Evolutionary conservation across 23 tunicate genomes (phyloP).

Genomic region (Trididemnum miniatum): DNA sequence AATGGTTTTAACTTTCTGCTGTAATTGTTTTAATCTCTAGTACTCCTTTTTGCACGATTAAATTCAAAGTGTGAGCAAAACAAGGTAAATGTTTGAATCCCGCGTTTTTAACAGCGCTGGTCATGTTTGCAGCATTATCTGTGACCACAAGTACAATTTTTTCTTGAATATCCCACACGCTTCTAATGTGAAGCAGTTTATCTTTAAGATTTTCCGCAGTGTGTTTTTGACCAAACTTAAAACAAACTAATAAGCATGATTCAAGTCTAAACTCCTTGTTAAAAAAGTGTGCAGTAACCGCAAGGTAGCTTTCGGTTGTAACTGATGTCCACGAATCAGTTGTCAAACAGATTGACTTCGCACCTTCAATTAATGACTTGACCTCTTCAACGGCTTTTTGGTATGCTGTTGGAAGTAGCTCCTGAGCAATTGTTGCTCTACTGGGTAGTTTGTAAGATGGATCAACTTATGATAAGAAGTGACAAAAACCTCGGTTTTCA

Average conservation of each 20-base stretch:
- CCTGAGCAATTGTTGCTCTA: neutral
- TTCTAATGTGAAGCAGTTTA: no score
- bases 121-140: conserved; percentile 10
- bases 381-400: neutral
- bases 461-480: neutral
- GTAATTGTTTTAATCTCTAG: neutral
- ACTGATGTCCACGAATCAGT: conserved; percentile 13
- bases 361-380: neutral
- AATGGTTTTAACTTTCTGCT: neutral
- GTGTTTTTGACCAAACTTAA: neutral
- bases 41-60: conserved; percentile 5
- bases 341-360: neutral
- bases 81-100: conserved; percentile 1
- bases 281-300: no score
- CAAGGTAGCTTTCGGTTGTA: neutral
- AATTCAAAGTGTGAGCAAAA: conserved; percentile 6
- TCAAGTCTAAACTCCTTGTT: neutral
- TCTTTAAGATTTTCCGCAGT: neutral
- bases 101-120: neutral
- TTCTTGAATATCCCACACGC: neutral
- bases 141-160: conserved; percentile 4
- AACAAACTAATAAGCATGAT: conserved; percentile 4
- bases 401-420: neutral
- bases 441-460: neutral
- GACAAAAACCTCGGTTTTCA: neutral